Evolutionary conservation across 2,113 vertebrate genomes (phyloP).

Genomic region (Astatotilapia flaviijosephi): DNA sequence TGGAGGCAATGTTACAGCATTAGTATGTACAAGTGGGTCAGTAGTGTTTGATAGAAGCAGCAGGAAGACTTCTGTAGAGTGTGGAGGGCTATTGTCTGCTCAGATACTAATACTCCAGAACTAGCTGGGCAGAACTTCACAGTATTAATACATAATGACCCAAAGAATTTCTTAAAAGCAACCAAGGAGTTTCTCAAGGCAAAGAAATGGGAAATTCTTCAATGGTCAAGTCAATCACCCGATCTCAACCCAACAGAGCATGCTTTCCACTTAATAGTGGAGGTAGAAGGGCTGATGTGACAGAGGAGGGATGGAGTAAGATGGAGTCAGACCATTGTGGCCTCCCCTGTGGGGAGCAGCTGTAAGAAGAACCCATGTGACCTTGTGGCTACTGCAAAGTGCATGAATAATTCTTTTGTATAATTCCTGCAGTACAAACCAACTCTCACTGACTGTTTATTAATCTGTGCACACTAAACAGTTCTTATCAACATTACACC

Average conservation of each 20-base stretch:
- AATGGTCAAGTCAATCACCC: neutral
- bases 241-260: neutral
- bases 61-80: neutral
- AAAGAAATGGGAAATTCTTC: neutral
- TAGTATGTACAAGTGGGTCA: neutral
- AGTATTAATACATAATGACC: neutral
- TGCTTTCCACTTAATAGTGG: neutral
- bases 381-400: neutral
- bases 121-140: neutral
- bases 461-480: neutral
- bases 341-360: neutral
- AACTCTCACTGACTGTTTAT: neutral
- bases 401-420: neutral
- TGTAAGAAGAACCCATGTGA: neutral
- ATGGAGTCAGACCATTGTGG: neutral
- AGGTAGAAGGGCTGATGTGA: neutral
- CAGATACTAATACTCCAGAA: neutral
- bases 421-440: neutral
- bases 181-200: neutral
- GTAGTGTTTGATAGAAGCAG: neutral
- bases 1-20: neutral
- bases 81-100: neutral
- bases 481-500: accelerated
- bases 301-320: neutral
- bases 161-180: neutral